phyloP scores from a whole-genome alignment of 2,797 vertebrate genomes.

The Gorsachius magnificus region DNA sequence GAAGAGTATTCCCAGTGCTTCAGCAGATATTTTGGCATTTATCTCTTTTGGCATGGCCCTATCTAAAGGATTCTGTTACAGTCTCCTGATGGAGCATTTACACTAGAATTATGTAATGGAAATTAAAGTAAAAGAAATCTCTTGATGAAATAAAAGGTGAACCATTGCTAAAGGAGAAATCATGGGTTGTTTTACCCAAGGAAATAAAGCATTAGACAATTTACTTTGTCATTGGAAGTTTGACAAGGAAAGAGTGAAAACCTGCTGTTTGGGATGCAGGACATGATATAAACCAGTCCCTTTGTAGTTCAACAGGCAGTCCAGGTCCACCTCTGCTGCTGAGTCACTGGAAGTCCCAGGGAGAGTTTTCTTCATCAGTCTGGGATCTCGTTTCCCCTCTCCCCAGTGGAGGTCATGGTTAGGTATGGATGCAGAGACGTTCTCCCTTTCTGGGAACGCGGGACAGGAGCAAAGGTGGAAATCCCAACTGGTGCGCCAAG shows the following conservation, averaged over 20 bases:
- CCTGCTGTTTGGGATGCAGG: not conserved
- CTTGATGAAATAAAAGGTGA: not conserved
- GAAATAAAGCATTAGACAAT: not conserved
- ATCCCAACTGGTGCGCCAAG: not conserved
- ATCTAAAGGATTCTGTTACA: not conserved
- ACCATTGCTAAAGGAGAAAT: not conserved
- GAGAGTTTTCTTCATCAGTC: not conserved
- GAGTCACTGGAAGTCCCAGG: not conserved
- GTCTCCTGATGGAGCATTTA: not conserved
- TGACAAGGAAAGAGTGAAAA: not conserved
- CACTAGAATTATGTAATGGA: slow-evolving; percentile 5
- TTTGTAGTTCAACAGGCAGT: not conserved
- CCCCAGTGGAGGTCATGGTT: not conserved
- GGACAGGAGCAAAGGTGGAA: not conserved
- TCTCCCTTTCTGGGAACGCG: not conserved
- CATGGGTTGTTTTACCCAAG: not conserved
- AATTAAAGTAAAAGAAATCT: not conserved
- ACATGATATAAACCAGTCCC: not conserved
- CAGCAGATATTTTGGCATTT: not conserved
- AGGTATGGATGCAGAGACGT: not conserved
- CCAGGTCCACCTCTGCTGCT: not conserved
- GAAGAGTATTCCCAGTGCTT: not conserved
- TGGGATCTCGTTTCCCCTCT: not conserved
- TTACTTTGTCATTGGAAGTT: not conserved
- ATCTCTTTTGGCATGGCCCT: not conserved